A percentile compares a stretch with the other conserved stretches of the same genome.
These are phyloP conservation scores for Podarcis cretensis DNA, from an alignment of 2,113 vertebrate genomes.

Conservation along the genomic window DNA sequence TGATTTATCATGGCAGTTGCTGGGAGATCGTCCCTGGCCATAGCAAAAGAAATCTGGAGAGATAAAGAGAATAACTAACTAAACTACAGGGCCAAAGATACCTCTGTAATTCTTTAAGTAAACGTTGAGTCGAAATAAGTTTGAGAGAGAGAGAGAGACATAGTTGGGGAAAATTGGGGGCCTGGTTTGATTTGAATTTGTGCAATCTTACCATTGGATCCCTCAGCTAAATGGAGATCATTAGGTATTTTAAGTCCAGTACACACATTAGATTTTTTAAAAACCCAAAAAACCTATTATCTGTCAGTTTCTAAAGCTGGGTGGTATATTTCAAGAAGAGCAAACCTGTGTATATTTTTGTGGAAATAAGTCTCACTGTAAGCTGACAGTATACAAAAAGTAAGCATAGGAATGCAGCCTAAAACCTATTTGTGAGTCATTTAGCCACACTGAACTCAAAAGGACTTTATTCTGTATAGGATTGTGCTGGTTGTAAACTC, in stretches of 20 bases:
- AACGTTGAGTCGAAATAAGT: conserved; percentile 19
- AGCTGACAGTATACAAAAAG: not conserved
- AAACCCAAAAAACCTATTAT: not conserved
- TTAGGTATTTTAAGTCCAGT: conserved; percentile 4
- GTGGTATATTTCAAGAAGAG: not conserved
- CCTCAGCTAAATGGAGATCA: not conserved
- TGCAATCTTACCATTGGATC: not conserved
- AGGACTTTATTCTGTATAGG: not conserved
- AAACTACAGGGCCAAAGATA: conserved; percentile 32
- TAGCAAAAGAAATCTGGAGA: conserved; percentile 50
- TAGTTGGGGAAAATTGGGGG: not conserved
- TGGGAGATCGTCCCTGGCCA: not conserved
- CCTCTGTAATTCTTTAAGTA: not conserved
- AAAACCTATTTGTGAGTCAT: no score
- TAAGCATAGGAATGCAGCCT: not conserved
- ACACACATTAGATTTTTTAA: not conserved
- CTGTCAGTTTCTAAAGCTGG: accelerated
- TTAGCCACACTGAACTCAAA: not conserved
- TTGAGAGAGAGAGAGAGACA: not conserved
- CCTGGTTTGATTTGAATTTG: conserved; percentile 34
- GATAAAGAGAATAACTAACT: conserved; percentile 24
- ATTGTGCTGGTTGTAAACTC: not conserved
- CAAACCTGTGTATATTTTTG: not conserved
- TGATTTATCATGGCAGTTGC: conserved; percentile 57
- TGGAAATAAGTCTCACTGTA: not conserved